These are phyloP conservation scores for Pardosa pseudoannulata DNA, from an alignment of 2,888 invertebrate species.

Conservation along the genomic window DNA sequence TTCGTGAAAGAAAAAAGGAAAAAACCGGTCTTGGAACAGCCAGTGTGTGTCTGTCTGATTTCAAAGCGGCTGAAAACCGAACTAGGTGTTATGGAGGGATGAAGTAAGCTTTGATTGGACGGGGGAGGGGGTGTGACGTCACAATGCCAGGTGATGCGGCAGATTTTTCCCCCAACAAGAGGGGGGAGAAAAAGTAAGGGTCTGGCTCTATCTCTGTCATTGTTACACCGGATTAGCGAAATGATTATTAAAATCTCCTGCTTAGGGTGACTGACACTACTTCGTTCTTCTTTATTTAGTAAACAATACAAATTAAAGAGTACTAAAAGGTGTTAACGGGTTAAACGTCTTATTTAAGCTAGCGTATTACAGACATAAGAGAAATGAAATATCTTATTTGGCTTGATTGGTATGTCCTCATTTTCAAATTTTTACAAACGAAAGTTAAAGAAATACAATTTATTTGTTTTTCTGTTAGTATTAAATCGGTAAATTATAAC, in stretches of 20 bases:
- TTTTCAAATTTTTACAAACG: too few species aligned
- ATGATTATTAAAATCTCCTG: constrained; percentile 33
- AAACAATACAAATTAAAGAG: too few species aligned
- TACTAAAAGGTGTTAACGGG: too few species aligned
- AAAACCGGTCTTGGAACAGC: constrained; percentile 54
- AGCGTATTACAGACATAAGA: too few species aligned
- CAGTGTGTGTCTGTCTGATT: constrained; percentile 31
- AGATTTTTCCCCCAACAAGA: not conserved
- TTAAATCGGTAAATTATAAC: too few species aligned
- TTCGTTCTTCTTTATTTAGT: not conserved
- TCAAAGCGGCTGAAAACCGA: constrained; percentile 30
- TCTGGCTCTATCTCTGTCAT: constrained; percentile 9
- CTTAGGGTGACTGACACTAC: constrained; percentile 58
- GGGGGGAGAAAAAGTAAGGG: constrained; percentile 2
- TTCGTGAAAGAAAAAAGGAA: too few species aligned
- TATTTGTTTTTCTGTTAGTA: too few species aligned
- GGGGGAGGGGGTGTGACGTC: constrained; percentile 60
- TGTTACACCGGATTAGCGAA: constrained; percentile 30
- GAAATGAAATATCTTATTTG: too few species aligned
- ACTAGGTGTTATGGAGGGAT: constrained; percentile 13
- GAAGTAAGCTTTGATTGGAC: constrained; percentile 41
- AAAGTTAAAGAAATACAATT: too few species aligned
- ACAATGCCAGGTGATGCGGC: constrained; percentile 55
- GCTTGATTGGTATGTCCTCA: too few species aligned
- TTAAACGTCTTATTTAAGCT: too few species aligned